Conservation (phyloP, 2,888 invertebrate genomes). For the Stenodera caucasica region DNA sequence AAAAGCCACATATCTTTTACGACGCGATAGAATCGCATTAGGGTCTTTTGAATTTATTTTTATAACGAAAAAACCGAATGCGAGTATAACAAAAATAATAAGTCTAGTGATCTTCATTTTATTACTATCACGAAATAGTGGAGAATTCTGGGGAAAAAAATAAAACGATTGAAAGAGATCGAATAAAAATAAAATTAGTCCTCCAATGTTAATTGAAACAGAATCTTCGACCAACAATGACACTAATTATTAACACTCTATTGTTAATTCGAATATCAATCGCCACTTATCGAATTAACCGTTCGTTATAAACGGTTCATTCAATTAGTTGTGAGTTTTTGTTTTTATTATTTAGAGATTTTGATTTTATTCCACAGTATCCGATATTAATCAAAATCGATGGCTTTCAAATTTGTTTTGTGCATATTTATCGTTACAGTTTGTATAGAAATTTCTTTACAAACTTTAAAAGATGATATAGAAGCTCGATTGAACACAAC, state of each 20-base stretch:
- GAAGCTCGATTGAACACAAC: constrained; percentile 30
- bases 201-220: constrained; percentile 20
- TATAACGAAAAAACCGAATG: constrained; percentile 27
- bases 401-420: constrained; percentile 16
- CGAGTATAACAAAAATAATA: constrained; percentile 13
- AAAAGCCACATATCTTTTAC: constrained; percentile 68
- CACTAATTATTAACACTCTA: neutral
- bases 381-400: neutral
- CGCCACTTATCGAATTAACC: constrained; percentile 5
- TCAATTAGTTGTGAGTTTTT: constrained; percentile 19
- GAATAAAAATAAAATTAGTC: constrained; percentile 20
- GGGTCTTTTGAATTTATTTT: constrained; percentile 22
- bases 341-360: neutral
- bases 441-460: constrained; percentile 26
- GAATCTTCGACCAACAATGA: constrained; percentile 14
- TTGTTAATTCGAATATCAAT: constrained; percentile 8
- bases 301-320: constrained; percentile 28
- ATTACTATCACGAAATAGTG: neutral
- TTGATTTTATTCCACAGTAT: too few species aligned
- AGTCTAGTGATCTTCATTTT: constrained; percentile 18
- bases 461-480: constrained; percentile 38
- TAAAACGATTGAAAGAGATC: constrained; percentile 1
- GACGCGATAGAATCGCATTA: constrained; percentile 58
- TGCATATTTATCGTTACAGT: constrained; percentile 25
- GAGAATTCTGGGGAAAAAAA: neutral